These are phyloP conservation scores for Plodia interpunctella DNA, from an alignment of 1,140 invertebrate genomes.

Conservation along the genomic window DNA sequence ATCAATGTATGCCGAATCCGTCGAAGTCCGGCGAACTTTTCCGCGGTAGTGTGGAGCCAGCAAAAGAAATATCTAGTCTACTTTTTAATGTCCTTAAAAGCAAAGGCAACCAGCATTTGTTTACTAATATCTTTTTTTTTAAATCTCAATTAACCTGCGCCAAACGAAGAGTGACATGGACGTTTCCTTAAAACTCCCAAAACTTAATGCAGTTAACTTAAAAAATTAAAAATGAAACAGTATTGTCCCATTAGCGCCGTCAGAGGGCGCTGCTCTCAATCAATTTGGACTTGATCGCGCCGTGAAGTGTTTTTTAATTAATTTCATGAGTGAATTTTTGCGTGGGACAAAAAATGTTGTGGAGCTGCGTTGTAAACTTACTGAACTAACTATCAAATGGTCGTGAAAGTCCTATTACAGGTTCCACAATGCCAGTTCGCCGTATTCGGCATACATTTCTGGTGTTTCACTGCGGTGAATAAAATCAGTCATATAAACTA, in stretches of 20 bases:
- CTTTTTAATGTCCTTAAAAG: too few species aligned
- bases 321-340: slow-evolving; percentile 68
- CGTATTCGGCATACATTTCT: too few species aligned
- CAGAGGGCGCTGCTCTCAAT: slow-evolving; percentile 54
- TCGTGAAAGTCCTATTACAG: too few species aligned
- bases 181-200: slow-evolving; percentile 1
- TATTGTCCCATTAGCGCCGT: slow-evolving; percentile 64
- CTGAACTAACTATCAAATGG: too few species aligned
- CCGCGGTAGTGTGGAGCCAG: too few species aligned
- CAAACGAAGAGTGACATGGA: not conserved
- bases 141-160: not conserved
- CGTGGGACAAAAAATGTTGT: slow-evolving; percentile 29
- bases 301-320: slow-evolving; percentile 76
- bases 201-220: slow-evolving; percentile 24
- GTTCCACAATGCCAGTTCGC: too few species aligned
- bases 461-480: too few species aligned
- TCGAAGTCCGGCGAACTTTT: too few species aligned
- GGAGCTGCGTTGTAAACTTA: slow-evolving; percentile 27
- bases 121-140: not conserved
- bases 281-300: slow-evolving; percentile 64
- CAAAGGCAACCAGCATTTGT: too few species aligned
- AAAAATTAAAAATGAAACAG: slow-evolving; percentile 35
- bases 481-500: too few species aligned
- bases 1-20: too few species aligned
- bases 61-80: too few species aligned